phyloP scores from a whole-genome alignment of 2,888 invertebrate genomes.

The Argynnis bischoffii region DNA sequence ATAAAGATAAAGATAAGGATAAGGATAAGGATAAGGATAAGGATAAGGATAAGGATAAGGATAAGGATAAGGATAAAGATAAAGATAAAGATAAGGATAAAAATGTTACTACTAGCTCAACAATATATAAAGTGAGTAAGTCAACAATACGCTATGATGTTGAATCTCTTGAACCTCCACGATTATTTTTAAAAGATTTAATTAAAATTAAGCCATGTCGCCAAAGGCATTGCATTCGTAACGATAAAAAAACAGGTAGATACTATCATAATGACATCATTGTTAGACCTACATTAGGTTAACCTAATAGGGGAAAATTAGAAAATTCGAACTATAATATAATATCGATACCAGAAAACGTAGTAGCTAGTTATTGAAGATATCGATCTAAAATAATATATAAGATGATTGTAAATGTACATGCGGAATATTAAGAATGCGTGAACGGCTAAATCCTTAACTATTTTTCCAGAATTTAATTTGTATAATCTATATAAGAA shows the following conservation, averaged over 20 bases:
- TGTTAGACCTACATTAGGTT: slow-evolving; percentile 33
- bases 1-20: background rate
- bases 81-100: slow-evolving; percentile 1
- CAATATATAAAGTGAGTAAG: no score
- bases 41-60: background rate
- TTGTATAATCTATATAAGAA: no score
- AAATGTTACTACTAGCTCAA: background rate
- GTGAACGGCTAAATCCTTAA: no score
- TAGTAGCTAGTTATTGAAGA: background rate
- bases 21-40: background rate
- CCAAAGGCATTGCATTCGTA: slow-evolving; percentile 15
- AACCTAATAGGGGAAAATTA: background rate
- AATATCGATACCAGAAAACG: slow-evolving; percentile 9
- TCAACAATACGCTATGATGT: background rate
- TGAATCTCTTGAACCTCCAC: background rate
- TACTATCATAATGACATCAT: slow-evolving; percentile 29
- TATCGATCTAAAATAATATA: no score
- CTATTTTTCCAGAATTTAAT: no score
- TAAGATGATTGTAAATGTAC: no score
- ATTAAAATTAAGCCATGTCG: slow-evolving; percentile 16
- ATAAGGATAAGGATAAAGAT: background rate
- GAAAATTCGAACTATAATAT: slow-evolving; percentile 1
- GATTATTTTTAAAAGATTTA: background rate
- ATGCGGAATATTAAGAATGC: no score
- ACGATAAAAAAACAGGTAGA: slow-evolving; percentile 25